Evolutionary conservation across 2,797 vertebrate species (phyloP), one percentile per base, ranked within the genome.

Genomic region (Sebastes aleutianus): DNA sequence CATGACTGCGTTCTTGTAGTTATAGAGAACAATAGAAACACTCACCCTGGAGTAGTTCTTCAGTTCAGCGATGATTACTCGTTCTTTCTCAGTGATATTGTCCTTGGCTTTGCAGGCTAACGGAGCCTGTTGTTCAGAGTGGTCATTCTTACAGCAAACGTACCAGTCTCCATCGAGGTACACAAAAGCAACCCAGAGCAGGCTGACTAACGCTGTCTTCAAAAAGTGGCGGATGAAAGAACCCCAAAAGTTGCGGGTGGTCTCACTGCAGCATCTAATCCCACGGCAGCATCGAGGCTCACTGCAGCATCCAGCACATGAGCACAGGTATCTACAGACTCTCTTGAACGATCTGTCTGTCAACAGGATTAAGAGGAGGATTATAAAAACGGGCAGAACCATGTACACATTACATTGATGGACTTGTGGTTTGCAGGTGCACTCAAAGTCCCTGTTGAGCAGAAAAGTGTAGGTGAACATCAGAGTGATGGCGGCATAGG

Each of bases 351-450:
- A 14, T 16, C 14, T 1, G 43, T 47, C 43, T 16, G 14, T 47
- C 43, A 0, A 47, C 43, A 47, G 43, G 14, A 47, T 6, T 16
- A 47, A 16, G 14, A 47, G 2, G 14, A 47, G 43, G 43, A 47
- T 47, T 14, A 47, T 47, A 16, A 16, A 47, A 16, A 47, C 0
- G 5, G 43, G 43, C 14, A 47, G 43, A 16, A 0, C 0, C 5
- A 47, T 0, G 43, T 47, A 47, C 14, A 16, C 0, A 47, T 0
- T 0, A 10, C 39, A 47, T 4, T 13, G n/a, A n/a, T n/a, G n/a
- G n/a, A n/a, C 0, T 16, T 16, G 14, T 14, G 39, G 0, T 47
- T 47, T 0, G 14, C 43, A 47, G 43, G 0, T 14, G 43, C 43
- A 47, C 6, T 6, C 43, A 47, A 47, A 47, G 6, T 47, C 3